Base-by-base conservation (phyloP, 2,888 invertebrate species). In the Synanthedon andrenaeformis region DNA sequence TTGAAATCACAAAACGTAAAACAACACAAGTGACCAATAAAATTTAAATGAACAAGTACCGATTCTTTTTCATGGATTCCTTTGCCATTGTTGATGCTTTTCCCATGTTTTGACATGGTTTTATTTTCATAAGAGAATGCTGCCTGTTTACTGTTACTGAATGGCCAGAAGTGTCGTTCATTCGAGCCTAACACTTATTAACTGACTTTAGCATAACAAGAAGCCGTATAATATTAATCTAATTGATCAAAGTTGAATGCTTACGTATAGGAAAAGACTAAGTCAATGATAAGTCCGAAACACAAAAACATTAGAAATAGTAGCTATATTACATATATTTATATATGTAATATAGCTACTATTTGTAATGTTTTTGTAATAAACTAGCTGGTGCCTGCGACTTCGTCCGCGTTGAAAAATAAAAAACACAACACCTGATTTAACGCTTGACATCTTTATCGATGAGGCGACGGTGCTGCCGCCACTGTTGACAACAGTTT, bases 141-240 rank as follows among this genome's bases (percentile, higher is more conserved):
- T 14, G n/a, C 45, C 13, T 45, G 14, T 6, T 45, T 14, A 45
- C 45, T 13, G 14, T 14, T 45, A 45, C 5, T 13, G n/a, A 35
- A 10, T 35, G 35, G 35, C 35, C 35, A 52, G 55, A 54, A 55
- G 52, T 60, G 59, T 61, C 65, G 65, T 65, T 64, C 66, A 66
- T 72, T 70, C 65, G 65, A 67, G 58, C 66, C 63, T 65, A 67
- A 57, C 63, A 62, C 67, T 64, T 71, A 66, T 65, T 65, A 69
- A 65, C 67, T 68, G 67, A 67, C 69, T 74, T 72, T 72, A 62
- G 66, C 69, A 72, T 70, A 67, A 68, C 59, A 67, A 59, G 73
- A 85, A 85, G 79, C 84, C 85, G 13, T 82, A 83, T 54, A 63
- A 60, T 66, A 73, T 74, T 82, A 86, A 86, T 85, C 82, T 71